A percentile compares a stretch with the other conserved stretches of the same genome.
These are phyloP conservation scores for Eilema griseolum DNA, from an alignment of 2,888 invertebrate species.

Conservation along the genomic window DNA sequence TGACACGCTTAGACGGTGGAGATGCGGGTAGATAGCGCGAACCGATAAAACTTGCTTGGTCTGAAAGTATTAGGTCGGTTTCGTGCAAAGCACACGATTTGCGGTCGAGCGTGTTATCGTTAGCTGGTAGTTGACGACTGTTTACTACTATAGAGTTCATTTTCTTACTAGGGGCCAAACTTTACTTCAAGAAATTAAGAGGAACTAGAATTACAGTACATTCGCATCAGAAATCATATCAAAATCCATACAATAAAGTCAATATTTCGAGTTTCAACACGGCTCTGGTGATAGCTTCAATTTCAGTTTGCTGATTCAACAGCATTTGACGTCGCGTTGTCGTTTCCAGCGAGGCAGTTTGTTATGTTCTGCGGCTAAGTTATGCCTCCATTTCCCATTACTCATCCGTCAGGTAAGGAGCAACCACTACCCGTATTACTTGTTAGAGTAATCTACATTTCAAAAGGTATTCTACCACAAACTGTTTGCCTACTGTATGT, in stretches of 20 bases:
- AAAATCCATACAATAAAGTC: not conserved
- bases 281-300: not conserved
- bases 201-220: not conserved
- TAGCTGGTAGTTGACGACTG: not conserved
- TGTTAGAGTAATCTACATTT: not conserved
- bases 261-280: not conserved
- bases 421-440: not conserved
- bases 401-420: not conserved
- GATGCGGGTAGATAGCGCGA: slow-evolving; percentile 77
- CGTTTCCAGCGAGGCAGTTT: not conserved
- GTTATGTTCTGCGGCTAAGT: not conserved
- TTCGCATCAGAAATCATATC: no score
- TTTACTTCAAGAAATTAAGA: not conserved
- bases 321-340: not conserved
- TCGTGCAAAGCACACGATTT: not conserved
- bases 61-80: slow-evolving; percentile 3
- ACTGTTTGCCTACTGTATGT: not conserved
- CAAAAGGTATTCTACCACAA: not conserved
- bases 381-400: not conserved
- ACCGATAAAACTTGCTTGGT: slow-evolving; percentile 64
- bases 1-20: slow-evolving; percentile 73
- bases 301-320: not conserved
- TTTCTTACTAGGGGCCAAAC: not conserved
- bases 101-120: not conserved
- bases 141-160: not conserved